phyloP scores from a whole-genome alignment of 2,113 vertebrate species.

The Alosa alosa region DNA sequence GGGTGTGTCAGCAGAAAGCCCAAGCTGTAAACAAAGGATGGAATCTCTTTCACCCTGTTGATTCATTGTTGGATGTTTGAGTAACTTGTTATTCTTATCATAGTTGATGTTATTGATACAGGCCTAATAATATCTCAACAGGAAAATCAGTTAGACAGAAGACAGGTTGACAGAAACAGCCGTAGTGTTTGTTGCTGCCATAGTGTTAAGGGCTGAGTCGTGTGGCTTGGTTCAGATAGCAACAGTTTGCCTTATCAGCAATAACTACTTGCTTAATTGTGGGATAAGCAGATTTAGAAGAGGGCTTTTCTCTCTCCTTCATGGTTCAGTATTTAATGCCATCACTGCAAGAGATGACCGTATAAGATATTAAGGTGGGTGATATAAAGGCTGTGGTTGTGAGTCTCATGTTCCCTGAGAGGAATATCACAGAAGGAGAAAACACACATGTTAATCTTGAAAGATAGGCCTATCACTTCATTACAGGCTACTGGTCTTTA shows the following conservation, averaged over 20 bases:
- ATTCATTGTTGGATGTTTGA: background rate
- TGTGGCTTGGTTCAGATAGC: background rate
- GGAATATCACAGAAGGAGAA: background rate
- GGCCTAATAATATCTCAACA: background rate
- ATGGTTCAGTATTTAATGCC: background rate
- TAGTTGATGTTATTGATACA: background rate
- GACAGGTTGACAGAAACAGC: background rate
- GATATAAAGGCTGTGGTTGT: background rate
- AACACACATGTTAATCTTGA: background rate
- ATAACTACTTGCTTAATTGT: constrained; percentile 13
- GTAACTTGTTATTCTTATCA: background rate
- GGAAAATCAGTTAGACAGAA: background rate
- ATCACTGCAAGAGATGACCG: background rate
- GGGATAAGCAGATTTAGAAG: background rate
- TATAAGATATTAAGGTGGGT: background rate
- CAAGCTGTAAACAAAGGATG: constrained; percentile 66
- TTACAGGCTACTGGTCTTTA: constrained; percentile 4
- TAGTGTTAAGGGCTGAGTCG: background rate
- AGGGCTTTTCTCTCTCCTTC: background rate
- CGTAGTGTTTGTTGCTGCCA: background rate
- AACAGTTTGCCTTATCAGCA: constrained; percentile 15
- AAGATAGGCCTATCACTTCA: background rate
- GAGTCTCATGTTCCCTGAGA: background rate
- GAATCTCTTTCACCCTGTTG: background rate
- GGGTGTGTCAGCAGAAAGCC: constrained; percentile 69